phyloP scores from a whole-genome alignment of 2,888 invertebrate genomes.

The Odontocolon sp. region DNA sequence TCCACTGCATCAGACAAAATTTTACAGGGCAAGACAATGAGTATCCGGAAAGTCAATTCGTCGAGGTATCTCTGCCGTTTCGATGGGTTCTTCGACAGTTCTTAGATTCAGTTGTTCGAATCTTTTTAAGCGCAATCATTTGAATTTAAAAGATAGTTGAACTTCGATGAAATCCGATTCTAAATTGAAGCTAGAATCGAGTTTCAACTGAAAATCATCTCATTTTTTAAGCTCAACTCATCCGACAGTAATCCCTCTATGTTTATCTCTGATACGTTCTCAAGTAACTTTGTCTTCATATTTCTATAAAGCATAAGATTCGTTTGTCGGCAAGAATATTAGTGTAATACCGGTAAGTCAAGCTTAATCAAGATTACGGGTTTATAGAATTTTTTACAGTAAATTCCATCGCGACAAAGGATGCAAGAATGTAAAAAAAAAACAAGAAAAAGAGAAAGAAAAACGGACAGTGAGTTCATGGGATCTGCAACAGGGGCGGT shows the following conservation, averaged over 20 bases:
- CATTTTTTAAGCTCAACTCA: no score
- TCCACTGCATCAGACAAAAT: neutral
- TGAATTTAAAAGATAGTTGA: no score
- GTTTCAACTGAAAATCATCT: no score
- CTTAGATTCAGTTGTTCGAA: neutral
- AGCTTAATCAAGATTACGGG: constrained; percentile 14
- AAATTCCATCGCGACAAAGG: constrained; percentile 12
- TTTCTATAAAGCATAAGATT: neutral
- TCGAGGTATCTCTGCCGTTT: neutral
- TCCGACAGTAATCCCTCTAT: no score
- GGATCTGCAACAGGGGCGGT: constrained; percentile 36
- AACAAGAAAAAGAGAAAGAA: neutral
- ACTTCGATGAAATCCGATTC: no score
- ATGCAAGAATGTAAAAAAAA: neutral
- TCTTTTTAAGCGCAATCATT: no score
- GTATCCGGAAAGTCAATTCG: constrained; percentile 12
- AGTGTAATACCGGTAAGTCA: neutral
- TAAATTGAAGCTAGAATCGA: no score
- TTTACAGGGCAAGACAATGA: constrained; percentile 5
- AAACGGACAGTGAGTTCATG: constrained; percentile 6
- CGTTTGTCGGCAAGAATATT: constrained; percentile 7
- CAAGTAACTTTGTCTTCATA: neutral
- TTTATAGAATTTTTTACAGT: neutral
- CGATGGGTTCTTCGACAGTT: neutral
- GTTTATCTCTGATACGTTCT: no score